A percentile compares a stretch with the other conserved stretches of the same genome.
Evolutionary conservation across 2,113 vertebrate species (phyloP).

Genomic region (Echinops telfairi): DNA sequence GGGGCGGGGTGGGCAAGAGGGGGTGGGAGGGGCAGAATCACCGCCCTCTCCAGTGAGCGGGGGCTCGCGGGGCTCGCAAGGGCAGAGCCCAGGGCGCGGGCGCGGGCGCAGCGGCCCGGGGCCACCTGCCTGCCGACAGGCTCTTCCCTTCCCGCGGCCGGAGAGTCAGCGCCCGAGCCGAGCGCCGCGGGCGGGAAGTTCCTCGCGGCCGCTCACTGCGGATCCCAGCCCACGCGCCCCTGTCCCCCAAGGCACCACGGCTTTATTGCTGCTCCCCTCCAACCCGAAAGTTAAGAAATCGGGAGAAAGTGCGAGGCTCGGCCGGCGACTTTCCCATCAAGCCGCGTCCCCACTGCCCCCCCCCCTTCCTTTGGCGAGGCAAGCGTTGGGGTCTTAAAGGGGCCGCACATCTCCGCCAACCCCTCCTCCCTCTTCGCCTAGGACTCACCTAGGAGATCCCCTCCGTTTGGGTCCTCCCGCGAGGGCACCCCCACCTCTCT

Average conservation of each 20-base stretch:
- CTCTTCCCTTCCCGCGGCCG: constrained; percentile 35
- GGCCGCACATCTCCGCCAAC: constrained; percentile 67
- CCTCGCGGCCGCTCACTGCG: constrained; percentile 23
- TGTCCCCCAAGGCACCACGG: neutral
- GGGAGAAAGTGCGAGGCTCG: constrained; percentile 75
- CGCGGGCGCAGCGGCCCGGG: constrained; percentile 57
- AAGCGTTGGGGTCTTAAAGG: constrained; percentile 81
- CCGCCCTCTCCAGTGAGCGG: constrained; percentile 79
- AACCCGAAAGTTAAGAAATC: constrained; percentile 72
- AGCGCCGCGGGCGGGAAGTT: constrained; percentile 52
- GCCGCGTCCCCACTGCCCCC: constrained; percentile 69
- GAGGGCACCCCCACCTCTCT: neutral
- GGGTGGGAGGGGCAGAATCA: constrained; percentile 82
- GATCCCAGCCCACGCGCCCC: constrained; percentile 6
- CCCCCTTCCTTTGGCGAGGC: constrained; percentile 66
- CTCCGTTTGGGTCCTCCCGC: neutral
- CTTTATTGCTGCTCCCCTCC: constrained; percentile 57
- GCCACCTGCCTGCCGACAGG: constrained; percentile 74
- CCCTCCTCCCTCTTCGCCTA: constrained; percentile 17
- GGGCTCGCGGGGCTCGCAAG: constrained; percentile 17
- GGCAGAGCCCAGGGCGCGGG: constrained; percentile 63
- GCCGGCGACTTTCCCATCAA: constrained; percentile 76
- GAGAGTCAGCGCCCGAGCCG: neutral
- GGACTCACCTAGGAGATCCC: constrained; percentile 4
- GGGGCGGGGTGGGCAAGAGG: constrained; percentile 73